Evolutionary conservation across 1,140 invertebrate species (phyloP).

Genomic region (Hypothenemus hampei): DNA sequence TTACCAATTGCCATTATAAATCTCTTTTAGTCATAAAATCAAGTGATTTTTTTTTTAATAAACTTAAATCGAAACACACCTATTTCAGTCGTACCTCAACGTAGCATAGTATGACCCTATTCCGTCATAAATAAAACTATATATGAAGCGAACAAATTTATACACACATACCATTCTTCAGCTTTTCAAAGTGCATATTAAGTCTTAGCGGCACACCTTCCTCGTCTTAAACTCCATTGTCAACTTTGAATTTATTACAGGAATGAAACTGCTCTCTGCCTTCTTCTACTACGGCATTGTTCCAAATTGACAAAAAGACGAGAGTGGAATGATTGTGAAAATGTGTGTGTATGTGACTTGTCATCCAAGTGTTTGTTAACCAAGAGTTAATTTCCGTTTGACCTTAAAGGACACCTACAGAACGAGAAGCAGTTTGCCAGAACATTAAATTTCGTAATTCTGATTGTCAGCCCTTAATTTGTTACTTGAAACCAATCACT

Average conservation of each 20-base stretch:
- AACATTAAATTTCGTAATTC: too few relatives aligned
- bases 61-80: too few relatives aligned
- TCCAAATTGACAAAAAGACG: constrained; percentile 1
- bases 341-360: neutral
- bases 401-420: too few relatives aligned
- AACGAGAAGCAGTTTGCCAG: too few relatives aligned
- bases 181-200: constrained; percentile 9
- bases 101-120: too few relatives aligned
- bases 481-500: too few relatives aligned
- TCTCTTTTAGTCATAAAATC: too few relatives aligned
- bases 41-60: too few relatives aligned
- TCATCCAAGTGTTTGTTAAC: neutral
- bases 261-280: too few relatives aligned
- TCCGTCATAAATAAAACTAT: neutral
- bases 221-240: constrained; percentile 4
- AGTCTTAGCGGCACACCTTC: constrained; percentile 11
- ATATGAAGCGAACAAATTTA: neutral
- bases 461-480: too few relatives aligned
- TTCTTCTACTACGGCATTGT: neutral
- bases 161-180: neutral
- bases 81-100: too few relatives aligned
- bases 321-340: neutral
- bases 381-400: neutral
- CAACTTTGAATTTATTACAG: constrained; percentile 14
- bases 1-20: too few relatives aligned